These are phyloP conservation scores for Pipistrellus nathusii DNA, from an alignment of 2,797 vertebrate species.

Conservation along the genomic window DNA sequence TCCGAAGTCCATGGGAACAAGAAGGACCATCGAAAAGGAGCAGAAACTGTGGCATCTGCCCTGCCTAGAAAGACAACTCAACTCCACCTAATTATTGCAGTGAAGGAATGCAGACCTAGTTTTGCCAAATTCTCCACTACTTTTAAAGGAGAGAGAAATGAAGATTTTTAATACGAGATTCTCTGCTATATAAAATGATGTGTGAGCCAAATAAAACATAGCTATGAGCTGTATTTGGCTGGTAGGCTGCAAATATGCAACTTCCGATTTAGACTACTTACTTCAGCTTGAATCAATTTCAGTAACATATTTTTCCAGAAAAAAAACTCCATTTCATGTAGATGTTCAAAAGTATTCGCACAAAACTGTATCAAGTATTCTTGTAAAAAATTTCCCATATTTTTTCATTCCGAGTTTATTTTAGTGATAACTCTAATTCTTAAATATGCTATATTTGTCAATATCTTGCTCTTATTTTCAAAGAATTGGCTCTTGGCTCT, in stretches of 20 bases:
- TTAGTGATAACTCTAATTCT: not conserved
- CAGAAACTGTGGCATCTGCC: not conserved
- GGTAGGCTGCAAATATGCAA: not conserved
- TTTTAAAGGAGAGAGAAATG: conserved; percentile 28
- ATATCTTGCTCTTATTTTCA: no score
- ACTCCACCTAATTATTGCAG: not conserved
- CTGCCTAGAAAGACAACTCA: not conserved
- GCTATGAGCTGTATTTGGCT: conserved; percentile 6
- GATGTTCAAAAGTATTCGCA: not conserved
- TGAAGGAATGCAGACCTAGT: not conserved
- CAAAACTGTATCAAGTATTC: not conserved
- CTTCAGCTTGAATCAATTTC: conserved; percentile 41
- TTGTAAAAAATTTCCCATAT: not conserved
- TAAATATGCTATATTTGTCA: conserved; percentile 17
- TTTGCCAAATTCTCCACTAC: not conserved
- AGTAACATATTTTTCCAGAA: conserved; percentile 43
- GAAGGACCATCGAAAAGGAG: not conserved
- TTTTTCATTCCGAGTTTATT: not conserved
- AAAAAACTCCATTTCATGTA: conserved; percentile 33
- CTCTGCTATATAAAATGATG: conserved; percentile 51
- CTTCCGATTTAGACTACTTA: conserved; percentile 37
- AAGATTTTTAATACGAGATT: conserved; percentile 31
- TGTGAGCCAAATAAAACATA: conserved; percentile 46
- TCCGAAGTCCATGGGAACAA: no score
- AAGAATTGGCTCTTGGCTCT: not conserved